Base-by-base conservation (phyloP, 2,888 invertebrate genomes). In the Stenodera caucasica region DNA sequence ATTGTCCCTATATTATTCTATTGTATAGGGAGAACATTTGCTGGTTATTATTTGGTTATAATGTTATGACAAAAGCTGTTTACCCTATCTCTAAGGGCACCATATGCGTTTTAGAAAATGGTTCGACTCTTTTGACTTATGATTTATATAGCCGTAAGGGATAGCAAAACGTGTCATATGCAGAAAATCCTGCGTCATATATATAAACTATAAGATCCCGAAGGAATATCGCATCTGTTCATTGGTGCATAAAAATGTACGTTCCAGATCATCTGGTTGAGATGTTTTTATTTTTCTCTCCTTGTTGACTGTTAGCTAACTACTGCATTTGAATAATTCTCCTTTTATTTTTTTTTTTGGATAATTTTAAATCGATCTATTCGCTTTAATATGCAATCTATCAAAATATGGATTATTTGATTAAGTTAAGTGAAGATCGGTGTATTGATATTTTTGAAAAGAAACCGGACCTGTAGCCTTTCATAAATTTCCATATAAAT, bases 401-500 rank as follows among this genome's bases (percentile, higher is more conserved):
- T 33, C 4, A 12, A 33, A 12, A 33, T 33, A 33, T 2, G 12
- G n/a, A 33, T 12, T 4, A 12, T 33, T n/a, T n/a, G n/a, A n/a
- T n/a, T n/a, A n/a, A n/a, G n/a, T n/a, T n/a, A n/a, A n/a, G n/a
- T n/a, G 40, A 9, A 12, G 40, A 15, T 15, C 40, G 40, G 40
- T 40, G 15, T 40, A n/a, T 14, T n/a, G n/a, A 14, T 40, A 14
- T 40, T 15, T n/a, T 40, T 3, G 40, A 40, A 15, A 32, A 35
- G 21, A 29, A 53, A 26, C 26, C 5, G 26, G 5, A n/a, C n/a
- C n/a, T 32, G 12, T 32, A 18, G 18, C 23, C 35, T 55, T 57
- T 62, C 57, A 59, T 56, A 66, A 68, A 66, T 71, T 72, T 72
- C 69, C 70, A 69, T 71, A 71, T 68, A 71, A 73, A 74, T 73